These are phyloP conservation scores for Apis mellifera DNA, from an alignment of 1,140 invertebrate species.

Conservation along the genomic window DNA sequence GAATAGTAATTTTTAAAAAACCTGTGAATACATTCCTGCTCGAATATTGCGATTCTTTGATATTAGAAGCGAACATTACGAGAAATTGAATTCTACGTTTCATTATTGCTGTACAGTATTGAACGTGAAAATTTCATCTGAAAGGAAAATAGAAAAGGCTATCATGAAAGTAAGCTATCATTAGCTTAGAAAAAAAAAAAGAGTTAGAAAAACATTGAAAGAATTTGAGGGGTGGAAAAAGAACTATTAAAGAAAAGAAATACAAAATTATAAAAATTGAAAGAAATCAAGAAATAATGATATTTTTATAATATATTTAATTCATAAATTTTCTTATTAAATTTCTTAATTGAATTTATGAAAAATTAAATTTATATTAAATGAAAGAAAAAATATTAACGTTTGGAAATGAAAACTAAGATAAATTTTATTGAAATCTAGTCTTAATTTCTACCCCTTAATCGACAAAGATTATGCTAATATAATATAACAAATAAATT, in stretches of 20 bases:
- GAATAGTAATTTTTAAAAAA: too few relatives aligned
- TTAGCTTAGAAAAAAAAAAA: not conserved
- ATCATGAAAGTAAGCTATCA: too few relatives aligned
- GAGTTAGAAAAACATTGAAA: not conserved
- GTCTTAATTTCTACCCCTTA: not conserved
- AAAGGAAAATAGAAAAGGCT: not conserved
- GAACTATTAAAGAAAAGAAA: not conserved
- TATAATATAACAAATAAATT: not conserved
- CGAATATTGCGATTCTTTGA: not conserved
- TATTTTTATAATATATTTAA: not conserved
- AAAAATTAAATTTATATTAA: not conserved
- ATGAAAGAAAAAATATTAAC: too few relatives aligned
- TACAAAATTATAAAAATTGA: not conserved
- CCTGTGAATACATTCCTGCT: not conserved
- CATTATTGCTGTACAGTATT: slow-evolving; percentile 20
- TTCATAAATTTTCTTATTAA: not conserved
- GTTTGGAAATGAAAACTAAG: too few relatives aligned
- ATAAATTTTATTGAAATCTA: not conserved
- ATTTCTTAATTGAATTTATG: not conserved
- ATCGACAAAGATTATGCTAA: not conserved
- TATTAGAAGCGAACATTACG: not conserved
- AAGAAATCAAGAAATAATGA: too few relatives aligned
- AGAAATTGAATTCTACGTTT: not conserved
- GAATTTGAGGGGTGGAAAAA: not conserved
- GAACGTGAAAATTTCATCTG: not conserved